Percentiles rank a stretch among this genome's conserved stretches.
phyloP scores from a whole-genome alignment of 2,797 vertebrate genomes.

The Mormyrops boulengeri region DNA sequence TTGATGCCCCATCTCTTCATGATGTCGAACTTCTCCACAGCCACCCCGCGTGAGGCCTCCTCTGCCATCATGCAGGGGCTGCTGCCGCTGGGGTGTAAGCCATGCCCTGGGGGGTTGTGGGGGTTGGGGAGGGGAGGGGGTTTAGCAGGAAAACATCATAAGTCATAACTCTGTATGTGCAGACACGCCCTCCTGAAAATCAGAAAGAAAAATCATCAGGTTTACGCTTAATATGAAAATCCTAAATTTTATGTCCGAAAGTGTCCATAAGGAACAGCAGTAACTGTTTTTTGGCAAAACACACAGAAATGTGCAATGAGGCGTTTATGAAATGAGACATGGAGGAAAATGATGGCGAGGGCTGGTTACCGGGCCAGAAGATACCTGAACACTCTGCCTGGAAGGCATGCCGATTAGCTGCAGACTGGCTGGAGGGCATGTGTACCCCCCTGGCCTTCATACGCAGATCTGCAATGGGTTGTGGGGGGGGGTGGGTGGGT shows the following conservation, averaged over 20 bases:
- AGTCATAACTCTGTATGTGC: not conserved
- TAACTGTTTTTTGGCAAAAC: not conserved
- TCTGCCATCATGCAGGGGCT: slow-evolving; percentile 59
- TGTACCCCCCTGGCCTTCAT: slow-evolving; percentile 51
- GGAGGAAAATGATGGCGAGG: not conserved
- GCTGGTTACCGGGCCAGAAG: slow-evolving; percentile 18
- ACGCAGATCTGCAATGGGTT: slow-evolving; percentile 33
- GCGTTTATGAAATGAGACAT: slow-evolving; percentile 5
- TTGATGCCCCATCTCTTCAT: slow-evolving; percentile 98
- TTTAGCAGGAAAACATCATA: not conserved
- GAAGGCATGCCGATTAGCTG: slow-evolving; percentile 55
- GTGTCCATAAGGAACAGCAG: not conserved
- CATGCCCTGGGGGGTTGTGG: slow-evolving; percentile 56
- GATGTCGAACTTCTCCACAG: slow-evolving; percentile 90
- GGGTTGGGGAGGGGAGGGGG: not conserved
- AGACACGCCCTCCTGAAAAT: not conserved
- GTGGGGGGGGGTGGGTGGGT: slow-evolving; percentile 21
- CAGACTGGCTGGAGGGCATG: slow-evolving; percentile 48
- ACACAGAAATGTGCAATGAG: not conserved
- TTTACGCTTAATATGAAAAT: not conserved
- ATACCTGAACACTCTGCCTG: slow-evolving; percentile 57
- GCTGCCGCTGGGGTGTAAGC: slow-evolving; percentile 65
- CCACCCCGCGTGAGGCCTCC: slow-evolving; percentile 80
- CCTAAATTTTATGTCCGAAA: not conserved
- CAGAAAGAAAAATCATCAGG: not conserved